Evolutionary conservation across 2,888 invertebrate species (phyloP).

Genomic region (Hirudinaria manillensis): DNA sequence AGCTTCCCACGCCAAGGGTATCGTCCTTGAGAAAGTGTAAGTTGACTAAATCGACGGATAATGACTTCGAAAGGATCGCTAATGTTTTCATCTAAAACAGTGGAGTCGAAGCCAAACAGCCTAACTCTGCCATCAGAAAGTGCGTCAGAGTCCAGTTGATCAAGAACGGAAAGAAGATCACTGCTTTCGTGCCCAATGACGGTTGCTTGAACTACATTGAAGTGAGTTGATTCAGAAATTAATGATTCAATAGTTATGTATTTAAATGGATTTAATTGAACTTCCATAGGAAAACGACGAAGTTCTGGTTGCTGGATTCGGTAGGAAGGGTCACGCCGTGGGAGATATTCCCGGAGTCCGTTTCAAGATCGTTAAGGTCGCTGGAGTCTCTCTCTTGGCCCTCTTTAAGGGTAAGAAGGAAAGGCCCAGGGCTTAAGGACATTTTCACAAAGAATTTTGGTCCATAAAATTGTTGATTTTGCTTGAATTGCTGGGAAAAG

Average conservation of each 20-base stretch:
- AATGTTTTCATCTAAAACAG: constrained; percentile 57
- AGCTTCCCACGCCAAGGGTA: constrained; percentile 99
- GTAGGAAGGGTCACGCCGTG: constrained; percentile 99
- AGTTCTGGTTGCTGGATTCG: constrained; percentile 97
- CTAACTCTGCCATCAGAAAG: constrained; percentile 98
- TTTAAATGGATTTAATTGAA: neutral
- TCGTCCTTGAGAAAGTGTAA: constrained; percentile 99
- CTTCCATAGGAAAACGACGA: constrained; percentile 84
- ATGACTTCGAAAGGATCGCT: too few species aligned
- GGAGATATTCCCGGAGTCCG: constrained; percentile 93
- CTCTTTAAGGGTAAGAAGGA: constrained; percentile 99
- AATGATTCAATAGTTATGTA: neutral
- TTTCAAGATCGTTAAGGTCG: constrained; percentile 71
- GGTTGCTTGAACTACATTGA: constrained; percentile 99
- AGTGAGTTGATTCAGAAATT: constrained; percentile 46
- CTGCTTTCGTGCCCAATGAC: constrained; percentile 97
- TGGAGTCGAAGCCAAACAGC: constrained; percentile 99
- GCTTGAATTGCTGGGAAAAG: too few species aligned
- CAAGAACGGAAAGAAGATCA: constrained; percentile 99
- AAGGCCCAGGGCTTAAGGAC: constrained; percentile 85
- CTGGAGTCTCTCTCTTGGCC: constrained; percentile 94
- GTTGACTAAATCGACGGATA: neutral
- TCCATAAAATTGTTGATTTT: too few species aligned
- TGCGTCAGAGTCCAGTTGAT: constrained; percentile 97
- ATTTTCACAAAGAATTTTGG: too few species aligned